phyloP scores from a whole-genome alignment of 1,140 invertebrate species.

The Ceratosolen fusciceps region DNA sequence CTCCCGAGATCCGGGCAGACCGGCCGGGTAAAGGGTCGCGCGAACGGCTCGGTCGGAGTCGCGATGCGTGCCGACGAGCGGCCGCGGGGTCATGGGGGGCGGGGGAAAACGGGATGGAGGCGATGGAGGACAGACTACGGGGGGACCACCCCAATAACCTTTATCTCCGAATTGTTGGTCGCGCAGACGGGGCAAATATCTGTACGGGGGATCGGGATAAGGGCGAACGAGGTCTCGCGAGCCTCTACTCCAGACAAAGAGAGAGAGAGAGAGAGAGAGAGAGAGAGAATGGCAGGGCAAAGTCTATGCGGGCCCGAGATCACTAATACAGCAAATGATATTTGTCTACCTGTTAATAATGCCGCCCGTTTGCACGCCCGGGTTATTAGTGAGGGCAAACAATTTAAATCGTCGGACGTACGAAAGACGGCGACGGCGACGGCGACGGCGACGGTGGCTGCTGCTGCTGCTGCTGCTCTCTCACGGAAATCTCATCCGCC shows the following conservation, averaged over 20 bases:
- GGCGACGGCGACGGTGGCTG: conserved; percentile 55
- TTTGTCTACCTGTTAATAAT: conserved; percentile 70
- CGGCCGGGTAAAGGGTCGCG: no score
- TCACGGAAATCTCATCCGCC: conserved; percentile 18
- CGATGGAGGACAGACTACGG: no score
- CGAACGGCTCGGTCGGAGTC: no score
- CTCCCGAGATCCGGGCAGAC: neutral
- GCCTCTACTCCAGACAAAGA: no score
- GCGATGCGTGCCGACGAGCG: no score
- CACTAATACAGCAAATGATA: conserved; percentile 66
- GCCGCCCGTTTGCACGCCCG: conserved; percentile 64
- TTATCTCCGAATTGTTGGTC: conserved; percentile 64
- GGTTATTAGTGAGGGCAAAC: conserved; percentile 68
- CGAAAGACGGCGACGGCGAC: conserved; percentile 53
- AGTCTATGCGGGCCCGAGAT: conserved; percentile 62
- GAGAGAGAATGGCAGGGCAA: no score
- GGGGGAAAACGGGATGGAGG: no score
- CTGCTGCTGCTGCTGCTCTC: no score
- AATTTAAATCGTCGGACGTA: conserved; percentile 64
- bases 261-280: no score
- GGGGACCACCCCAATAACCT: no score
- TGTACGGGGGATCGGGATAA: conserved; percentile 67
- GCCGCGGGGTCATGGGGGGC: no score
- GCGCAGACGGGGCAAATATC: conserved; percentile 67
- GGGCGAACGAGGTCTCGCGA: conserved; percentile 49